Evolutionary conservation across 2,888 invertebrate species (phyloP).

Genomic region (Drosophila hawaiiensis): DNA sequence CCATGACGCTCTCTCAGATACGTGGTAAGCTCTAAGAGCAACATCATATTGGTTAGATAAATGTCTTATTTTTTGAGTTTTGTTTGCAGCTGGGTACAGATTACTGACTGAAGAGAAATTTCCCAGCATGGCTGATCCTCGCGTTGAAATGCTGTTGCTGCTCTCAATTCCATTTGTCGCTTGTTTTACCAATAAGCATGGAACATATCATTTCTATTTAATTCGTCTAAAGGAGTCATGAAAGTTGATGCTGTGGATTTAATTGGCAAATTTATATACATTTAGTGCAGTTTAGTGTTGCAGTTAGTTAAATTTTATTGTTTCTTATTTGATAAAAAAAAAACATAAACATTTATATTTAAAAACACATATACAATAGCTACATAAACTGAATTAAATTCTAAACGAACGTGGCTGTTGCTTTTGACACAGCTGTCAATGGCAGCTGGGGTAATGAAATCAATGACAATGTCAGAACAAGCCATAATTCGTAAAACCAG

Average conservation of each 20-base stretch:
- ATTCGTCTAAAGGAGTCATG: conserved; percentile 1
- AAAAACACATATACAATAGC: neutral
- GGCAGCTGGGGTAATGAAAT: conserved; percentile 26
- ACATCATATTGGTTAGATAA: neutral
- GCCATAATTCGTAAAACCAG: conserved; percentile 53
- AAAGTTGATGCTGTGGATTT: neutral
- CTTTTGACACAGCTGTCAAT: conserved; percentile 42
- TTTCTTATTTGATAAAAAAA: neutral
- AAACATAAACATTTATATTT: neutral
- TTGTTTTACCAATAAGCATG: conserved; percentile 49
- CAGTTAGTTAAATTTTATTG: neutral
- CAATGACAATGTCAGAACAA: conserved; percentile 50
- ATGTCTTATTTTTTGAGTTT: conserved; percentile 3
- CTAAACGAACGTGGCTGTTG: conserved; percentile 23
- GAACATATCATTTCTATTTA: conserved; percentile 56
- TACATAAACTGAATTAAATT: conserved; percentile 38
- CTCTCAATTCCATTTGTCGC: conserved; percentile 54
- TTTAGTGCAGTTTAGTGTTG: neutral
- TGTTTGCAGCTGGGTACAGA: conserved; percentile 42
- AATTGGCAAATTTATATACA: neutral
- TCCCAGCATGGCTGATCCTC: conserved; percentile 55
- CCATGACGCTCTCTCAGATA: conserved; percentile 57
- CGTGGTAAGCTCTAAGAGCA: conserved; percentile 49
- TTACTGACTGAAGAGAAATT: conserved; percentile 47
- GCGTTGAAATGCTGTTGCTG: conserved; percentile 52